Evolutionary conservation across 92 coral and sea anemone genomes (phyloP).

Genomic region (Actinostola sp.): DNA sequence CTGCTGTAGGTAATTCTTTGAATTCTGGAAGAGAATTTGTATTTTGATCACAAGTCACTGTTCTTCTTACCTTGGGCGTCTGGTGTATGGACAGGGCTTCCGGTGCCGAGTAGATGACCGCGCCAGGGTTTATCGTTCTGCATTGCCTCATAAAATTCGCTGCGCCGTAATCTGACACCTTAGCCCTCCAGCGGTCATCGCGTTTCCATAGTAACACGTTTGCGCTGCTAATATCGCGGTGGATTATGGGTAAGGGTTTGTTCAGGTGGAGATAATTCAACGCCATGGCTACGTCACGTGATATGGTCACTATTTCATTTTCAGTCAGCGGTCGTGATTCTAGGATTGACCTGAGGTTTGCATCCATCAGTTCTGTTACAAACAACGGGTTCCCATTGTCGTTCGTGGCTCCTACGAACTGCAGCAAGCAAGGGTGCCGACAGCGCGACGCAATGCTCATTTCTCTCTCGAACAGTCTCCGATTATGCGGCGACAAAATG

Average conservation of each 20-base stretch:
- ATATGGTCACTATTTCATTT: constrained; percentile 63
- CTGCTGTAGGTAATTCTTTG: too few species aligned
- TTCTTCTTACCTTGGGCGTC: constrained; percentile 80
- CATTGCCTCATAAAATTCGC: constrained; percentile 96
- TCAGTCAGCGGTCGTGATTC: constrained; percentile 69
- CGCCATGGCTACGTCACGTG: constrained; percentile 79
- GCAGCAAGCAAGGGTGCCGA: constrained; percentile 90
- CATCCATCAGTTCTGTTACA: constrained; percentile 89
- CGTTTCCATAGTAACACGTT: constrained; percentile 95
- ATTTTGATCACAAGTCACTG: too few species aligned
- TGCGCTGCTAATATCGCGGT: constrained; percentile 95
- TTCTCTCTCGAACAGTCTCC: constrained; percentile 88
- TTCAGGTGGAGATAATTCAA: constrained; percentile 89
- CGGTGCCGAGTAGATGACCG: constrained; percentile 92
- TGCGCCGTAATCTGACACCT: constrained; percentile 95
- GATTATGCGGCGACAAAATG: constrained; percentile 89
- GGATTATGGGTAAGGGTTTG: constrained; percentile 89
- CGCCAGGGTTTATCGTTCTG: constrained; percentile 86
- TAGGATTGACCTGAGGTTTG: constrained; percentile 70
- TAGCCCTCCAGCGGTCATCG: constrained; percentile 85
- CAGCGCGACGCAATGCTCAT: constrained; percentile 93
- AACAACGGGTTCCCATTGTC: constrained; percentile 83
- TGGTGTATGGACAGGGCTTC: constrained; percentile 85
- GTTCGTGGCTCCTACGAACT: constrained; percentile 93
- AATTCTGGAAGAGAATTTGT: too few species aligned